These are phyloP conservation scores for Chloropsis cyanopogon DNA, from an alignment of 2,113 vertebrate species.

Conservation along the genomic window DNA sequence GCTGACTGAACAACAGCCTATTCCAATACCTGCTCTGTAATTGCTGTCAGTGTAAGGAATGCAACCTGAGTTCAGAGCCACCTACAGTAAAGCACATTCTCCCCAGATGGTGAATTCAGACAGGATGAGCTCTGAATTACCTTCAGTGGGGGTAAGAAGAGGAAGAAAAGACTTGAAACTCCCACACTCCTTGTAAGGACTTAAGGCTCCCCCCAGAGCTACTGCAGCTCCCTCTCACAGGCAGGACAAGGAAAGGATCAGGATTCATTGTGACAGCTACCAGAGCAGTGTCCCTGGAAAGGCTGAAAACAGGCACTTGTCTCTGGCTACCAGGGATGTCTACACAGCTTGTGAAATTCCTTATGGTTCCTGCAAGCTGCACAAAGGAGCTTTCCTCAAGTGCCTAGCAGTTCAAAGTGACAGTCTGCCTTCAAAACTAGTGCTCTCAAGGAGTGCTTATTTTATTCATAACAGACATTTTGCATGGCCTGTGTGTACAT, in stretches of 20 bases:
- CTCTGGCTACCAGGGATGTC: neutral
- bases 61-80: neutral
- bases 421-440: neutral
- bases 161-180: neutral
- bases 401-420: neutral
- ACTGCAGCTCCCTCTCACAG: neutral
- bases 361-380: neutral
- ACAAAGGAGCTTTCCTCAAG: neutral
- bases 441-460: neutral
- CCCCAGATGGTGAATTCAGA: neutral
- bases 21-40: neutral
- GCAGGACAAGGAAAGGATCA: neutral
- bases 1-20: neutral
- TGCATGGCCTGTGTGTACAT: neutral
- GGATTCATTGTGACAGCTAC: neutral
- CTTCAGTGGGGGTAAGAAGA: neutral
- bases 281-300: neutral
- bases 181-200: neutral
- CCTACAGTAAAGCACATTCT: neutral
- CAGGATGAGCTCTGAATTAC: neutral
- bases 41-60: neutral
- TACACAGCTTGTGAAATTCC: neutral
- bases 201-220: neutral
- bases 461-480: neutral
- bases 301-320: neutral